Base-by-base conservation (phyloP, 2,888 invertebrate species). In the Apeira syringaria region DNA sequence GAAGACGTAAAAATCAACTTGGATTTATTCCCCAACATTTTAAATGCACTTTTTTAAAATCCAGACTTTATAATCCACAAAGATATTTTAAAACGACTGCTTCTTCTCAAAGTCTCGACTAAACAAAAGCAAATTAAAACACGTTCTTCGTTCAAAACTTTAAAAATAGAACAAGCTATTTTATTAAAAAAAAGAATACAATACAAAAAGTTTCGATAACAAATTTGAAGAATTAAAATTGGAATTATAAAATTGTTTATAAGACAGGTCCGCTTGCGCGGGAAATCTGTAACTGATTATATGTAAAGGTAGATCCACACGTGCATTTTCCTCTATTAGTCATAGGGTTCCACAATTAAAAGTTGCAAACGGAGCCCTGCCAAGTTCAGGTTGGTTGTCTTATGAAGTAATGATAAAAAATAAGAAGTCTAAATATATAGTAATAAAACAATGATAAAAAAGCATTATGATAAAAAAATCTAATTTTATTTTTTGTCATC, bases 11-110 rank as follows among this genome's bases (percentile, higher is more conserved):
- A 84, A 47, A 80, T 64, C 34, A 76, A 39, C 44, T 79, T 81
- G 0, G 77, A 64, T 50, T 75, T 72, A 58, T 78, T 84, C 1
- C 73, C 80, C 43, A 86, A 61, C 88, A 89, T 88, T 55, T 55
- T 71, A 3, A 32, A 18, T n/a, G 4, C 31, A 43, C 36, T 10
- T 5, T 10, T 5, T 37, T n/a, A 18, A 26, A 17, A 26, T 9
- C 9, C 18, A n/a, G 8, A 11, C 18, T 24, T 6, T 2, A 32
- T 31, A 26, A 7, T 15, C 4, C 4, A 3, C 15, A 9, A 9
- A 24, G 2, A 1, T 11, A 11, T 11, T 22, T 24, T 8, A 5
- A 1, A 24, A 9, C 24, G 9, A 24, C 20, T 9, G 24, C 9
- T 9, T 8, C 9, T 24, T 2, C 22, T 22, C 9, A 24, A 8